Conservation (phyloP, 2,113 vertebrate genomes). For the Vimba vimba region DNA sequence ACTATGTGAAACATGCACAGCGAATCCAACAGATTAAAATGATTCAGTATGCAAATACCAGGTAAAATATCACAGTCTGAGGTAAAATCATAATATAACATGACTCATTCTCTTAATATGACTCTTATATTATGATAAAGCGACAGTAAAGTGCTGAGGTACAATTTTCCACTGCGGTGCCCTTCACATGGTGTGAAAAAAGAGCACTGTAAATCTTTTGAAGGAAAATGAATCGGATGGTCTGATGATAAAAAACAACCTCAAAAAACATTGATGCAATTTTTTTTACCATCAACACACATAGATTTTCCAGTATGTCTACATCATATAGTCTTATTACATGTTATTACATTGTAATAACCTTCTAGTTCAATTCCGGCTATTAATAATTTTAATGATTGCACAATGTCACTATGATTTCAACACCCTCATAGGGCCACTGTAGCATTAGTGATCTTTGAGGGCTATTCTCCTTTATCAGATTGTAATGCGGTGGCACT, state of each 20-base stretch:
- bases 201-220: neutral
- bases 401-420: neutral
- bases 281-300: neutral
- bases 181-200: neutral
- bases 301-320: neutral
- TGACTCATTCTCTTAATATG: neutral
- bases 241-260: neutral
- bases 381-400: neutral
- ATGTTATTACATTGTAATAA: slow-evolving; percentile 6
- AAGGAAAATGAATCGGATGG: neutral
- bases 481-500: neutral
- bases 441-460: neutral
- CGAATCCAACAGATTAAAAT: neutral
- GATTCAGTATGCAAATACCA: neutral
- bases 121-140: neutral
- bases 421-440: neutral
- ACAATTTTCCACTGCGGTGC: neutral
- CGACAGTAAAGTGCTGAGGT: neutral
- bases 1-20: neutral
- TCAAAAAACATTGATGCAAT: no score
- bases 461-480: neutral
- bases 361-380: neutral
- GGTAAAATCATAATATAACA: neutral
- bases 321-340: neutral
- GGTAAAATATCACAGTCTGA: neutral